Evolutionary conservation across 53 echinoderm and acorn worm species (phyloP).

Genomic region (Henricia sp.): DNA sequence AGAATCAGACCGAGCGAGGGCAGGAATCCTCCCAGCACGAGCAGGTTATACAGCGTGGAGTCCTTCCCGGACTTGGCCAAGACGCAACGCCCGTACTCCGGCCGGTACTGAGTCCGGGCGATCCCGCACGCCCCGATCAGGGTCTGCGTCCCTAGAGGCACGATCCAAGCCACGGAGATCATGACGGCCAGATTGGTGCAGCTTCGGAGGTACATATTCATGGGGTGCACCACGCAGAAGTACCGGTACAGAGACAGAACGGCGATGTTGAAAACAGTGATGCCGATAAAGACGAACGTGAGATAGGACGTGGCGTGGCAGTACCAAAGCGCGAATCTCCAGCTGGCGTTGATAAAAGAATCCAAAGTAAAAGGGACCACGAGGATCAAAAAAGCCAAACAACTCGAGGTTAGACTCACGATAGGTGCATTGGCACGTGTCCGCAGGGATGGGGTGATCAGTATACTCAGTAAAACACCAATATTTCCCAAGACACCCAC

Average conservation of each 20-base stretch:
- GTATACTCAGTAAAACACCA: slow-evolving; percentile 43
- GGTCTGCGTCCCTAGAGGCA: slow-evolving; percentile 29
- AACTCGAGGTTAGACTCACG: slow-evolving; percentile 53
- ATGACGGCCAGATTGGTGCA: slow-evolving; percentile 4
- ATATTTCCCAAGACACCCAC: slow-evolving; percentile 61
- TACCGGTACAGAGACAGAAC: slow-evolving; percentile 56
- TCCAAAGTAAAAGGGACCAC: slow-evolving; percentile 69
- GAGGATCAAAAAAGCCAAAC: slow-evolving; percentile 31
- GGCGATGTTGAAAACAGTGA: slow-evolving; percentile 57
- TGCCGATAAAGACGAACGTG: slow-evolving; percentile 53
- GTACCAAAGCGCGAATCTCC: slow-evolving; percentile 58
- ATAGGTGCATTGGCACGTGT: slow-evolving; percentile 69
- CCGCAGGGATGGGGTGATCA: slow-evolving; percentile 49
- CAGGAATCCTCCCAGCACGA: slow-evolving; percentile 57
- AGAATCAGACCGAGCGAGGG: slow-evolving; percentile 24
- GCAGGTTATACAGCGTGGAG: slow-evolving; percentile 40
- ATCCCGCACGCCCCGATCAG: slow-evolving; percentile 9
- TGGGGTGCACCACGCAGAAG: slow-evolving; percentile 66
- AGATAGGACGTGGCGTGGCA: slow-evolving; percentile 63
- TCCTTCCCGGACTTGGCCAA: slow-evolving; percentile 20
- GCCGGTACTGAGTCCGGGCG: slow-evolving; percentile 35
- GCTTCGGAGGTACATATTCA: slow-evolving; percentile 29
- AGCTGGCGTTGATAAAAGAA: slow-evolving; percentile 38
- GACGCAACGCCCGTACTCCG: slow-evolving; percentile 58
- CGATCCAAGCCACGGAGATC: slow-evolving; percentile 23